These are phyloP conservation scores for Pachyramphus minor DNA, from an alignment of 2,113 vertebrate genomes.

Conservation along the genomic window DNA sequence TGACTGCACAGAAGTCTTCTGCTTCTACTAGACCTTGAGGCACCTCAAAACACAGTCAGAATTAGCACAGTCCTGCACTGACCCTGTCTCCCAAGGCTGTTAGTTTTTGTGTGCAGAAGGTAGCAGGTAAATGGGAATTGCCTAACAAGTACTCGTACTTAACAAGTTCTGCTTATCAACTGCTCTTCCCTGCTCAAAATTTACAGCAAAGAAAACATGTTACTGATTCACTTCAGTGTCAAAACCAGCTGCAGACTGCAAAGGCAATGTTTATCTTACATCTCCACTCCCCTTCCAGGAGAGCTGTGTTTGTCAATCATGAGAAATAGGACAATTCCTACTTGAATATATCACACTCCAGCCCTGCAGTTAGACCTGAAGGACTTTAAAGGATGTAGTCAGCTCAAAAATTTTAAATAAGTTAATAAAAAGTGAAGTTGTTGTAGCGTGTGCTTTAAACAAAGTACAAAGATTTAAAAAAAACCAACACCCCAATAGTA, in stretches of 20 bases:
- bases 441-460: background rate
- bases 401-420: background rate
- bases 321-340: background rate
- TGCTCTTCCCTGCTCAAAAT: background rate
- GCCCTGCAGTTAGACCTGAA: background rate
- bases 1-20: background rate
- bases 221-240: background rate
- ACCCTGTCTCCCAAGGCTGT: background rate
- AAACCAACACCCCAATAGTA: rapidly evolving
- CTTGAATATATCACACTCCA: background rate
- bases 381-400: background rate
- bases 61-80: background rate
- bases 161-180: slow-evolving; percentile 4
- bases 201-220: background rate
- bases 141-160: background rate
- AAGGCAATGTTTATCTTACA: slow-evolving; percentile 47
- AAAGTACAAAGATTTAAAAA: background rate
- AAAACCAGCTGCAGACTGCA: background rate
- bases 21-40: background rate
- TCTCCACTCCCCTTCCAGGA: background rate
- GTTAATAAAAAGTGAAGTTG: background rate
- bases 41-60: background rate
- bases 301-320: background rate
- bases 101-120: background rate
- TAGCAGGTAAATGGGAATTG: background rate